Evolutionary conservation across 2,113 vertebrate genomes (phyloP).

Genomic region (Hiodon alosoides): DNA sequence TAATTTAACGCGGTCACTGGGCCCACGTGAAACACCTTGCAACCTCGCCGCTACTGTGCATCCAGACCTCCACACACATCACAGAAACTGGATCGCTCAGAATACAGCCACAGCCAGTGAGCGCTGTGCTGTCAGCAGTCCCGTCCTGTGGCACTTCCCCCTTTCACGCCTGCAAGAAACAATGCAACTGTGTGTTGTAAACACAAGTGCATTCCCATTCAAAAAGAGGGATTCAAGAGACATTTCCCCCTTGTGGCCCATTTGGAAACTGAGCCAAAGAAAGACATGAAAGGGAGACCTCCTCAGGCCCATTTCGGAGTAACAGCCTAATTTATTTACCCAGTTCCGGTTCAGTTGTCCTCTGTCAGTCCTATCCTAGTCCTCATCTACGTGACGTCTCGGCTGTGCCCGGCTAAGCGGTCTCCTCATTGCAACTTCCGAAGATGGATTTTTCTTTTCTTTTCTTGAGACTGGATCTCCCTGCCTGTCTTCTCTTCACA

Average conservation of each 20-base stretch:
- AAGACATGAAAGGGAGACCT: neutral
- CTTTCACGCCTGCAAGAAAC: no score
- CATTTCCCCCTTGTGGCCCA: neutral
- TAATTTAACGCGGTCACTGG: no score
- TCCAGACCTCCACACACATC: no score
- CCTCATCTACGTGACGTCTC: neutral
- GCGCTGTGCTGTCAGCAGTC: no score
- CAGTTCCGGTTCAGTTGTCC: neutral
- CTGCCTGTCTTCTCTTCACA: no score
- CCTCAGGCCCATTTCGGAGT: neutral
- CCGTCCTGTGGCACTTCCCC: no score
- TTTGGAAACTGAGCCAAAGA: slow-evolving; percentile 15
- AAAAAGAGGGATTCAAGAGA: neutral
- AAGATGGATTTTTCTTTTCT: neutral
- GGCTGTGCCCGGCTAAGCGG: neutral
- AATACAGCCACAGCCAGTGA: no score
- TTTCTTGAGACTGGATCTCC: neutral
- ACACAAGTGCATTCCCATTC: no score
- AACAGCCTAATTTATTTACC: neutral
- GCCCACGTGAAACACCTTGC: no score
- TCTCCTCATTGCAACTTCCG: neutral
- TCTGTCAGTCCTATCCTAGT: neutral
- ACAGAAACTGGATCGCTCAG: no score
- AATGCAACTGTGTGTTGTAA: no score
- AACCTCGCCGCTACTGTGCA: no score